A percentile compares a stretch with the other conserved stretches of the same genome.
phyloP scores from a whole-genome alignment of 2,797 vertebrate species.

The Myiothlypis coronata region DNA sequence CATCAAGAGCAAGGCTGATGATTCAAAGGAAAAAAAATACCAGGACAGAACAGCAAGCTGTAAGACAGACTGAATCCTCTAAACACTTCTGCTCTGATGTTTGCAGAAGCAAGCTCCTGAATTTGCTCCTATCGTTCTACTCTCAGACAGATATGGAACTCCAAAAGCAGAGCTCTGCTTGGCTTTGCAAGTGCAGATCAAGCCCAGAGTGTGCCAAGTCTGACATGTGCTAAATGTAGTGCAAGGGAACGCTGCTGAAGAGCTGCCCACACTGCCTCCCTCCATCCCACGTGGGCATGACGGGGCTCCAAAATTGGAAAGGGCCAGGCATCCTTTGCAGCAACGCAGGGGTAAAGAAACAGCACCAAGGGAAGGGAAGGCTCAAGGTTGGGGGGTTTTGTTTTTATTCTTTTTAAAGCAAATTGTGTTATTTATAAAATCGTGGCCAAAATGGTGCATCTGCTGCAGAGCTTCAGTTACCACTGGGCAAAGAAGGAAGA shows the following conservation, averaged over 20 bases:
- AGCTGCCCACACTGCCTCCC: background rate
- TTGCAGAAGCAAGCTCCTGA: background rate
- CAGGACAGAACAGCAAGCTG: background rate
- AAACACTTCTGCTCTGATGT: background rate
- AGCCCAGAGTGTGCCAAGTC: background rate
- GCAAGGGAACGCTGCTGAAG: background rate
- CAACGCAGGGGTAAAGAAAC: background rate
- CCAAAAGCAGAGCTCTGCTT: background rate
- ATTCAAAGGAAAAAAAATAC: background rate
- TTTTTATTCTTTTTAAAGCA: background rate
- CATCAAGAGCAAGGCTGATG: background rate
- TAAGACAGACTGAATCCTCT: background rate
- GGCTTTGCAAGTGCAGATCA: background rate
- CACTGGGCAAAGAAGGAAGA: background rate
- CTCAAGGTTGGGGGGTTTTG: background rate
- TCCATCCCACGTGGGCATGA: accelerated
- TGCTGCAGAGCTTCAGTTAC: background rate
- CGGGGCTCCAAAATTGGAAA: background rate
- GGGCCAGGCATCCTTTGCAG: background rate
- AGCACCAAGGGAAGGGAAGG: background rate
- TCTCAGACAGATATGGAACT: background rate
- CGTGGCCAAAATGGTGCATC: background rate
- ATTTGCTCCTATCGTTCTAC: background rate
- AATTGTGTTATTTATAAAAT: constrained; percentile 22
- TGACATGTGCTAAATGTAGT: background rate